These are phyloP conservation scores for Nanorana parkeri DNA, from an alignment of 2,113 vertebrate genomes.

Conservation along the genomic window DNA sequence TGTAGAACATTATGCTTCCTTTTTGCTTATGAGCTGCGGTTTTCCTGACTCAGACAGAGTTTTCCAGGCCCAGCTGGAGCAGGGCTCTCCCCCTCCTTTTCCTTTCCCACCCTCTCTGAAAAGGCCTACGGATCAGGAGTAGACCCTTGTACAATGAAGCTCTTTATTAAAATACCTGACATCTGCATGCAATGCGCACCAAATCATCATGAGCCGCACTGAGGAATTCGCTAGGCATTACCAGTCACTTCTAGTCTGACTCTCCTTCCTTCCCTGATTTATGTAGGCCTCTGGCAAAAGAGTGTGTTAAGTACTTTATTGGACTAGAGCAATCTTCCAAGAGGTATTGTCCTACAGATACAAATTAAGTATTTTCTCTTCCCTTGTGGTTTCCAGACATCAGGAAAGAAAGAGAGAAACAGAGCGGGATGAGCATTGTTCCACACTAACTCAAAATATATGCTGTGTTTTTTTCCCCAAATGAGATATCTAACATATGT, in stretches of 20 bases:
- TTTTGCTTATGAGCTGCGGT: constrained; percentile 97
- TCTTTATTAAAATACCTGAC: constrained; percentile 89
- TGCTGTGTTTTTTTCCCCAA: constrained; percentile 38
- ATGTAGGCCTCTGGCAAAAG: constrained; percentile 78
- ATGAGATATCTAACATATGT: constrained; percentile 52
- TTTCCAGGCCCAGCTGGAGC: constrained; percentile 95
- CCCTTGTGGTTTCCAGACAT: constrained; percentile 42
- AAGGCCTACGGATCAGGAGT: constrained; percentile 72
- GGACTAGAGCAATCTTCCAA: constrained; percentile 70
- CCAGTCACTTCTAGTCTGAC: constrained; percentile 73
- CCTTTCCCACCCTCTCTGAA: constrained; percentile 64
- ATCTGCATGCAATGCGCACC: constrained; percentile 83
- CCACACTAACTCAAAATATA: constrained; percentile 45
- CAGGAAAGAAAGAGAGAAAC: constrained; percentile 26
- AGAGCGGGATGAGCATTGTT: constrained; percentile 48
- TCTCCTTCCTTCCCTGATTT: constrained; percentile 78
- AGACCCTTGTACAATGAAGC: constrained; percentile 81
- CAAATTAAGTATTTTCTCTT: constrained; percentile 48
- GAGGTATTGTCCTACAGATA: constrained; percentile 69
- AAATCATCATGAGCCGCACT: constrained; percentile 72
- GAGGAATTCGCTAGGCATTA: constrained; percentile 81
- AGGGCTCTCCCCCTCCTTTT: constrained; percentile 81
- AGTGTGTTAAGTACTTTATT: constrained; percentile 69
- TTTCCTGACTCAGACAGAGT: constrained; percentile 96
- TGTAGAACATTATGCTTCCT: constrained; percentile 99